Evolutionary conservation across 2,113 vertebrate genomes (phyloP), one percentile per base, ranked within the genome.

Genomic region (Pterocles burchelli): DNA sequence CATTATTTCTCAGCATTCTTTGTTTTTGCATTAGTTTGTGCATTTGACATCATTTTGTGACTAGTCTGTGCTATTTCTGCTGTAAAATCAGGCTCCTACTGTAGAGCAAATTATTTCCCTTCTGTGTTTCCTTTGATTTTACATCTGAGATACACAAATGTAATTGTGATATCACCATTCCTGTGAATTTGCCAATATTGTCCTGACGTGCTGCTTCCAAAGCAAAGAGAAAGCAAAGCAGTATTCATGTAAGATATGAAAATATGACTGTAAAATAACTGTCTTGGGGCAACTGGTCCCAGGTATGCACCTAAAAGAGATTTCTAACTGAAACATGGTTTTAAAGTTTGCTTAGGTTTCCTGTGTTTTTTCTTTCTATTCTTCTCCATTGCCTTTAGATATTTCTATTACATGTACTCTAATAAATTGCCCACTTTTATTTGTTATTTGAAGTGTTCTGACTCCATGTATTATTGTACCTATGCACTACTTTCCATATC

Each of bases 211-310:
- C 9, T 59, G 33, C 29, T 86, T 86, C 15, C 59, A 59, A 74
- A 74, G 22, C 10, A 80, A 85, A 85, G n/a, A 79, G 24, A 65
- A 95, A 83, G 21, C 20, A 71, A 88, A 71, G 9, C 9, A 62
- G 4, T 2, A 17, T 24, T 86, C 77, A 80, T 16, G 3, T 66
- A 80, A 86, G 25, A 59, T 49, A 34, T 16, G 22, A 88, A 93
- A 92, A 71, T 43, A 66, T 9, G 14, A 48, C 33, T 72, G 17
- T 38, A 73, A 85, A 89, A 72, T 61, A 61, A 48, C 81, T 79
- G 13, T 11, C 28, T 77, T 24, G 4, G 4, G n/a, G 12, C 20
- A 59, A 49, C 11, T 61, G 7, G 2, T 67, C 1, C 0, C 21
- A 85, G 10, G 2, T 63, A 63, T 26, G 17, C 6, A 87, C 11